These are phyloP conservation scores for Lobophora halterata DNA, from an alignment of 2,888 invertebrate genomes.

Conservation along the genomic window DNA sequence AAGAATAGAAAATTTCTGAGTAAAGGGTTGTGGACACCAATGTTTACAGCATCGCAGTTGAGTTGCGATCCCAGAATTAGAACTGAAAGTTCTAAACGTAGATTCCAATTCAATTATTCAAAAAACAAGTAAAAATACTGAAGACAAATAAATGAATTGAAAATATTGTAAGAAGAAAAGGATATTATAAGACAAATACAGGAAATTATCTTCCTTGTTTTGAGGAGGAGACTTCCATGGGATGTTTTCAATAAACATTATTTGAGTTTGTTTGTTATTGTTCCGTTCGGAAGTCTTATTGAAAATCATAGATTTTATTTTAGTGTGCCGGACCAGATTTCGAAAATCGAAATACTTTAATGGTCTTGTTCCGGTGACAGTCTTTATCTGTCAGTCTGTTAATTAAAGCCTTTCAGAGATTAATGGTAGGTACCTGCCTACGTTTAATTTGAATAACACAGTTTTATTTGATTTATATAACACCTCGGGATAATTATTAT, in stretches of 20 bases:
- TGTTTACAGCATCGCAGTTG: constrained; percentile 10
- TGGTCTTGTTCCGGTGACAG: no score
- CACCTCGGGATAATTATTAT: no score
- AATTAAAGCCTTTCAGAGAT: no score
- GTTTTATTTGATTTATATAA: no score
- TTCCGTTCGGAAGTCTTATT: constrained; percentile 16
- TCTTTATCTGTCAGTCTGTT: no score
- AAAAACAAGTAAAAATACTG: constrained; percentile 5
- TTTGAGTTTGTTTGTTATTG: constrained; percentile 19
- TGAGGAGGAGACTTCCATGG: constrained; percentile 19
- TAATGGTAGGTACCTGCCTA: no score
- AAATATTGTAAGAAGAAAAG: constrained; percentile 6
- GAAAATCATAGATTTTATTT: constrained; percentile 13
- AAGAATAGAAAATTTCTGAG: no score
- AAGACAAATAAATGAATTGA: constrained; percentile 10
- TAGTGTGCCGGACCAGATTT: no score
- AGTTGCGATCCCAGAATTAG: neutral
- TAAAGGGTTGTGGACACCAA: constrained; percentile 1
- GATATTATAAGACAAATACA: constrained; percentile 27
- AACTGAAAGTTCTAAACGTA: constrained; percentile 3
- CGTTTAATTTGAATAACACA: no score
- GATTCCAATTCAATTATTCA: no score
- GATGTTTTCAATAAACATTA: constrained; percentile 24
- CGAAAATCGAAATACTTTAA: no score
- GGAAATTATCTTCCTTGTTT: constrained; percentile 27